A percentile compares a stretch with the other conserved stretches of the same genome.
Evolutionary conservation across 2,888 invertebrate genomes (phyloP).

Genomic region (Monochamus alternatus): DNA sequence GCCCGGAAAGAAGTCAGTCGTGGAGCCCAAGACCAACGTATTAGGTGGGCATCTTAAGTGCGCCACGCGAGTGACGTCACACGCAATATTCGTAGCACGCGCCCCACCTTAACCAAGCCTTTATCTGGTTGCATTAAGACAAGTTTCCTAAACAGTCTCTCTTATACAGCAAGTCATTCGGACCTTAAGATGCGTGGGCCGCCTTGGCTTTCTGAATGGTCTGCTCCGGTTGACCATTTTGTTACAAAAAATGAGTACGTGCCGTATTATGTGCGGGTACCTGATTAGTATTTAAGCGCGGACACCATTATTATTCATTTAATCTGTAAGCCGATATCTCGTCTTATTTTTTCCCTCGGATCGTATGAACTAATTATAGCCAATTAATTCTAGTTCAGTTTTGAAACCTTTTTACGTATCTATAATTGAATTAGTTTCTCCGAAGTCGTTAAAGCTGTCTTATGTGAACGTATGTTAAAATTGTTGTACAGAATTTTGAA

Average conservation of each 20-base stretch:
- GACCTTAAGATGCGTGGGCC: constrained; percentile 48
- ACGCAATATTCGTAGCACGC: constrained; percentile 63
- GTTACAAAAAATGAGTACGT: constrained; percentile 4
- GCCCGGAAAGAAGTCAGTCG: constrained; percentile 9
- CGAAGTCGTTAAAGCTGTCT: too few species aligned
- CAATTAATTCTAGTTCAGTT: not conserved
- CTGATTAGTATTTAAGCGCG: not conserved
- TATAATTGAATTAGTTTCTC: not conserved
- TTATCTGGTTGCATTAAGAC: constrained; percentile 61
- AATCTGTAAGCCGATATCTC: not conserved
- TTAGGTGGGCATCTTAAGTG: constrained; percentile 51
- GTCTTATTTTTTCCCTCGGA: not conserved
- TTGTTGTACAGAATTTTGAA: too few species aligned
- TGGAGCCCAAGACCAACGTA: constrained; percentile 38
- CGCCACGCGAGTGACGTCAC: constrained; percentile 60
- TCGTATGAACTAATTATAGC: not conserved
- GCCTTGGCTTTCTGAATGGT: constrained; percentile 48
- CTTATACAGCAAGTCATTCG: constrained; percentile 51
- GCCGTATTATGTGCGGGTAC: constrained; percentile 4
- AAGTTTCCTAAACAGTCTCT: constrained; percentile 68
- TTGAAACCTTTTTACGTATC: constrained; percentile 2
- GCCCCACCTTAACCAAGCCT: constrained; percentile 70
- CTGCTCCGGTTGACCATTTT: constrained; percentile 27
- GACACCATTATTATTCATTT: constrained; percentile 12
- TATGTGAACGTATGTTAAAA: too few species aligned